A percentile compares a stretch with the other conserved stretches of the same genome.
These are phyloP conservation scores for Troilus luridus DNA, from an alignment of 2,888 invertebrate genomes.

Conservation along the genomic window DNA sequence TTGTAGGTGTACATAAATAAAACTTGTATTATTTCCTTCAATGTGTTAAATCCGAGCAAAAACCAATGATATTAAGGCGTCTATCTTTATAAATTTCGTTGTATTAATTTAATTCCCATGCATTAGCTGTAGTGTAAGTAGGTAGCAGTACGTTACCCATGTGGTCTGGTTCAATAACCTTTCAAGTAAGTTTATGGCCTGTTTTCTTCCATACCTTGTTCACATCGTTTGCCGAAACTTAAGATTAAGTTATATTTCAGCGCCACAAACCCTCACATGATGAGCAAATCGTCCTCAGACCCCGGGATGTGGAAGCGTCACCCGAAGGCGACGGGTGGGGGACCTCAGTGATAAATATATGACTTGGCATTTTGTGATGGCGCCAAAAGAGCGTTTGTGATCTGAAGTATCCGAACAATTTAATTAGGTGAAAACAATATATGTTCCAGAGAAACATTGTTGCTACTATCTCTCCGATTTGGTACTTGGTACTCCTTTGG, in stretches of 20 bases:
- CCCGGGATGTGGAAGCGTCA: background rate
- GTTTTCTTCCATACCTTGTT: background rate
- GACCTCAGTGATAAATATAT: constrained; percentile 17
- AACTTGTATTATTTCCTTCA: background rate
- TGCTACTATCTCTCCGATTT: background rate
- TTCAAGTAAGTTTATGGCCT: too few relatives aligned
- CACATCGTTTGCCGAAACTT: background rate
- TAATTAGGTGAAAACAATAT: background rate
- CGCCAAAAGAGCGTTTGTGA: constrained; percentile 14
- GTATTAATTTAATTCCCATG: background rate
- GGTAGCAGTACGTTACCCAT: too few relatives aligned
- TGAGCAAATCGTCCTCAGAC: background rate
- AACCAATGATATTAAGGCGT: background rate
- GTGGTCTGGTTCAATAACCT: too few relatives aligned
- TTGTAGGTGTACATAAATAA: background rate
- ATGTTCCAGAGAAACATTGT: background rate
- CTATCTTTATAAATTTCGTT: background rate
- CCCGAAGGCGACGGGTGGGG: constrained; percentile 13
- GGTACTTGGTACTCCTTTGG: too few relatives aligned
- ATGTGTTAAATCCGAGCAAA: background rate
- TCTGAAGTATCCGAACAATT: background rate
- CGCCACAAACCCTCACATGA: background rate
- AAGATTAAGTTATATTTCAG: background rate
- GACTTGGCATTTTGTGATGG: constrained; percentile 39
- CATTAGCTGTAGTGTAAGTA: too few relatives aligned